These are phyloP conservation scores for Tachysurus fulvidraco DNA, from an alignment of 2,113 vertebrate genomes.

Conservation along the genomic window DNA sequence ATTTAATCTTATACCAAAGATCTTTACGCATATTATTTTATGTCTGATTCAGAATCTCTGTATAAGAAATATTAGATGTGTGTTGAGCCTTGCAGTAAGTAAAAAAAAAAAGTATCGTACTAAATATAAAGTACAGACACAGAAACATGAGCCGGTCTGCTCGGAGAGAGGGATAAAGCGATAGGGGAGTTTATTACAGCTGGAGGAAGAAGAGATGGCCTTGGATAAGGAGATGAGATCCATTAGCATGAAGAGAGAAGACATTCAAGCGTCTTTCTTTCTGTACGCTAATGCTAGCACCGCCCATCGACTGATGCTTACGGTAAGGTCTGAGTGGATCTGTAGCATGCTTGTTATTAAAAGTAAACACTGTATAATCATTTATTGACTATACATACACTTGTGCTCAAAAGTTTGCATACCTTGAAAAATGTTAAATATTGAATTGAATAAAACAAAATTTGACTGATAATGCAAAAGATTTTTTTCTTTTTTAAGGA, in stretches of 20 bases:
- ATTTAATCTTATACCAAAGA: no score
- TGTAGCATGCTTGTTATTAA: neutral
- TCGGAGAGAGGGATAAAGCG: neutral
- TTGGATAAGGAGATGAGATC: conserved; percentile 11
- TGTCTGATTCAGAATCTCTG: neutral
- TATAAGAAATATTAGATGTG: neutral
- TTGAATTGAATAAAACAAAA: no score
- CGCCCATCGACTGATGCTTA: neutral
- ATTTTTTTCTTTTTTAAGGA: no score
- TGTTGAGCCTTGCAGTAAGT: neutral
- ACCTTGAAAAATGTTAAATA: no score
- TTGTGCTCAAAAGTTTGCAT: no score
- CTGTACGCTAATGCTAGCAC: neutral
- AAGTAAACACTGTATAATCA: neutral
- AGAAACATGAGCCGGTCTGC: neutral
- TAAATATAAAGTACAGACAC: neutral
- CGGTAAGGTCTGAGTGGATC: conserved; percentile 7
- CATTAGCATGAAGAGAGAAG: conserved; percentile 1
- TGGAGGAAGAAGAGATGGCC: conserved; percentile 10
- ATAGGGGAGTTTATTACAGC: neutral
- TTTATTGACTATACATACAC: neutral
- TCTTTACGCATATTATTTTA: neutral
- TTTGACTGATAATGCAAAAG: no score
- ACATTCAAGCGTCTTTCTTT: neutral
- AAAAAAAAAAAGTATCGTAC: no score